Base-by-base conservation (phyloP, 2,797 vertebrate genomes). In the Dipus sagitta region DNA sequence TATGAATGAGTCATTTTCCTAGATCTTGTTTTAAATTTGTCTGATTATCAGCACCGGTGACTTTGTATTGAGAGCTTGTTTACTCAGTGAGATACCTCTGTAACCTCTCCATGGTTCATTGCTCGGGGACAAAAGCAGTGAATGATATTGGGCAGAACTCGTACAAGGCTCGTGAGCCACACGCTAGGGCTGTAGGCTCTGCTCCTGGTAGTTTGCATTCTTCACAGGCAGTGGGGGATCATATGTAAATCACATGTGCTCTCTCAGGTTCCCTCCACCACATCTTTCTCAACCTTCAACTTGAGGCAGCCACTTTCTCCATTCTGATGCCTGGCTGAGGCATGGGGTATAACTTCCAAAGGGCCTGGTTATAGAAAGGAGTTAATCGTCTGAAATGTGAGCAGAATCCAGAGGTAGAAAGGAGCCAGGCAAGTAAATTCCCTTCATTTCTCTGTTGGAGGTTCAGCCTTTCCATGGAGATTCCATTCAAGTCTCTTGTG, bases 11-110 rank as follows among this genome's bases (percentile, higher is more conserved):
- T 64, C 71, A 83, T 92, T 92, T 92, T 91, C 84, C 28, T 81
- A 74, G 34, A 86, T 72, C 34, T 86, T 88, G n/a, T 30, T 92
- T 92, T 65, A 81, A 32, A 77, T 87, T 94, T 88, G 9, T 91
- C 85, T 80, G 52, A 88, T 71, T 60, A 64, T 42, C 58, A 80
- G 17, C 24, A 38, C 12, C 21, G 17, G 34, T 81, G 30, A 76
- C 12, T 84, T 78, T 88, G 28, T 42, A 10, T 78, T 77, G 34
- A 74, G 58, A 84, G 18, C 11, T 86, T 38, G 38, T 90, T 77
- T 86, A 65, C 54, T 38, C 67, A 34, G 0, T 38, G 84, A 65
- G 64, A 91, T 21, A 18, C 5, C 2, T 13, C 38, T 84, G 24
- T 64, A 5, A 20, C 32, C 6, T 52, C 20, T 47, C 10, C 15